Percentiles rank a stretch among this genome's conserved stretches.
phyloP scores from a whole-genome alignment of 2,888 invertebrate genomes.

The Drosophila tanythrix region DNA sequence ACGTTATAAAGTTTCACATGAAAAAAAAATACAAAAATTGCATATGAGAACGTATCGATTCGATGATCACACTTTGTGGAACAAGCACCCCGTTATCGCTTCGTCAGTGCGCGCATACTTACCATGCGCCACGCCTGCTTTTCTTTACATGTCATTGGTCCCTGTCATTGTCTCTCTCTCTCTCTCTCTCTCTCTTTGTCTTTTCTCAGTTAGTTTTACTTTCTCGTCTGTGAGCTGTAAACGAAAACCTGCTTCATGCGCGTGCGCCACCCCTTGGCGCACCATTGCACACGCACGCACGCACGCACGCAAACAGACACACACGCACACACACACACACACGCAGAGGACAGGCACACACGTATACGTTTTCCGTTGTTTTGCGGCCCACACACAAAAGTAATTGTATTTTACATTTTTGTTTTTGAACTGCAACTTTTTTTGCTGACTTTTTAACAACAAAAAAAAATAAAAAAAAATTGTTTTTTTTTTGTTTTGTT shows the following conservation, averaged over 20 bases:
- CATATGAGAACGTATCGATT: constrained; percentile 8
- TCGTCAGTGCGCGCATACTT: constrained; percentile 80
- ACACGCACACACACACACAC: constrained; percentile 6
- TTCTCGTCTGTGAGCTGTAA: constrained; percentile 20
- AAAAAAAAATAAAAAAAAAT: constrained; percentile 76
- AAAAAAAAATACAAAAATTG: constrained; percentile 66
- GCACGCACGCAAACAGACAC: constrained; percentile 7
- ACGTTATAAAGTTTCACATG: constrained; percentile 51
- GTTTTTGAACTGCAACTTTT: constrained; percentile 37
- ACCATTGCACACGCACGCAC: constrained; percentile 14
- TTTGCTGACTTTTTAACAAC: constrained; percentile 60
- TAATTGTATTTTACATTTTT: constrained; percentile 6
- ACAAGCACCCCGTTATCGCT: constrained; percentile 74
- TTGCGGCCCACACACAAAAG: constrained; percentile 23
- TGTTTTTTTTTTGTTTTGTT: constrained; percentile 61
- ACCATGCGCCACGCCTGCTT: constrained; percentile 76
- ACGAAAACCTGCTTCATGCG: constrained; percentile 33
- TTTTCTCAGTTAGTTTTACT: background rate
- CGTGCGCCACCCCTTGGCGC: constrained; percentile 36
- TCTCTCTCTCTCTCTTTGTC: constrained; percentile 32
- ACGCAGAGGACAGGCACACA: constrained; percentile 27
- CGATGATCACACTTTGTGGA: constrained; percentile 18
- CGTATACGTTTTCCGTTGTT: constrained; percentile 43
- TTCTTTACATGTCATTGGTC: constrained; percentile 41
- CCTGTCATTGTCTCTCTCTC: constrained; percentile 43